phyloP scores from a whole-genome alignment of 2,797 vertebrate species.

The Pachyuromys duprasi region DNA sequence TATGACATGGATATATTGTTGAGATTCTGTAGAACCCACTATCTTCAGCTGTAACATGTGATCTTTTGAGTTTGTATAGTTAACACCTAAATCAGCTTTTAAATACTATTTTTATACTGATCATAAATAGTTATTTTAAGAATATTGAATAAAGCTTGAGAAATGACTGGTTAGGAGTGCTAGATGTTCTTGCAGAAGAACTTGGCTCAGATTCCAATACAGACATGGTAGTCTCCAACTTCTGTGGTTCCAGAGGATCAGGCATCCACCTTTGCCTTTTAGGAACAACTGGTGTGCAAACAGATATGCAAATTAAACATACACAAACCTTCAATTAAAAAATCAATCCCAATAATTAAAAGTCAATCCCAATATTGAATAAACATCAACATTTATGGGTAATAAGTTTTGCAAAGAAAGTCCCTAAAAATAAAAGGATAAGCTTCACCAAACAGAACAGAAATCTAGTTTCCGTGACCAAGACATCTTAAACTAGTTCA shows the following conservation, averaged over 20 bases:
- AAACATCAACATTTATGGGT: neutral
- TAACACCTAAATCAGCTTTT: neutral
- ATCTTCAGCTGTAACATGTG: neutral
- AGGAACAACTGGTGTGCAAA: neutral
- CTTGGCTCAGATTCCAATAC: neutral
- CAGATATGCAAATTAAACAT: neutral
- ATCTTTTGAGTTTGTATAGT: neutral
- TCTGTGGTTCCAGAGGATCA: neutral
- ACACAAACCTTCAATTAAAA: neutral
- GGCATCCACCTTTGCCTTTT: neutral
- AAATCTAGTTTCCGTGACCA: neutral
- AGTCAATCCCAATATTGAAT: neutral
- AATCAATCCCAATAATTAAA: neutral
- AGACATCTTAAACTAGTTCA: neutral
- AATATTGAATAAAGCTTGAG: neutral
- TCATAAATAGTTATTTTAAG: neutral
- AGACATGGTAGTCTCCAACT: neutral
- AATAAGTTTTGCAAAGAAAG: neutral
- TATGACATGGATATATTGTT: neutral
- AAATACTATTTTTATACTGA: neutral
- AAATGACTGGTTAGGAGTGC: neutral
- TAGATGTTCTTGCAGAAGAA: neutral
- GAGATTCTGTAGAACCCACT: neutral
- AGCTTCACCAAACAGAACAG: neutral
- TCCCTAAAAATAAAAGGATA: conserved; percentile 23